Conservation (phyloP, 2,113 vertebrate genomes). For the Polypterus bichir region DNA sequence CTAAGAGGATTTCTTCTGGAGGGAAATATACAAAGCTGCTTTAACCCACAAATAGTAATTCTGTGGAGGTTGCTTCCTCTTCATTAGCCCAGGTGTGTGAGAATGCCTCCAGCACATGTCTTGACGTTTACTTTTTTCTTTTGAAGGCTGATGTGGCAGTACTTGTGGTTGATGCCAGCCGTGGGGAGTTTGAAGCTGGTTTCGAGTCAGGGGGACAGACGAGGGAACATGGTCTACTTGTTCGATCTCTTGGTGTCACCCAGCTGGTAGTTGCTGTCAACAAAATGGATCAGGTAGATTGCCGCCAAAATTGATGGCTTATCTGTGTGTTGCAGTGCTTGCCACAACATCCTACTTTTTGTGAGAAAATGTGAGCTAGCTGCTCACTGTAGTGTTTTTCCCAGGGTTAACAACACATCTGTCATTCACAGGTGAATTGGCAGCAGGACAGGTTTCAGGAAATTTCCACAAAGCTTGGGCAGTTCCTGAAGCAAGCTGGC, state of each 20-base stretch:
- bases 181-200: conserved; percentile 93
- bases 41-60: no score
- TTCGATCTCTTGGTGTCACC: conserved; percentile 92
- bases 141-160: conserved; percentile 84
- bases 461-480: conserved; percentile 76
- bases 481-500: conserved; percentile 94
- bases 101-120: neutral
- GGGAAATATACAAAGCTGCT: no score
- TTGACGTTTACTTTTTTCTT: conserved; percentile 14
- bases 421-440: conserved; percentile 69
- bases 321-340: conserved; percentile 4
- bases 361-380: conserved; percentile 7
- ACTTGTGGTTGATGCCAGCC: conserved; percentile 87
- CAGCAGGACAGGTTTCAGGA: conserved; percentile 88
- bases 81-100: neutral
- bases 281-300: conserved; percentile 91
- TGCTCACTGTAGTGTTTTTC: neutral
- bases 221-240: conserved; percentile 85
- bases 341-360: conserved; percentile 9
- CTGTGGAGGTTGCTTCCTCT: no score
- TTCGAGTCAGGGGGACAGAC: conserved; percentile 95
- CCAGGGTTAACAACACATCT: conserved; percentile 1
- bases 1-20: no score
- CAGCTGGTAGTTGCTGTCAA: conserved; percentile 91
- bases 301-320: conserved; percentile 1